These are phyloP conservation scores for Zapus hudsonius DNA, from an alignment of 2,113 vertebrate genomes.

Conservation along the genomic window DNA sequence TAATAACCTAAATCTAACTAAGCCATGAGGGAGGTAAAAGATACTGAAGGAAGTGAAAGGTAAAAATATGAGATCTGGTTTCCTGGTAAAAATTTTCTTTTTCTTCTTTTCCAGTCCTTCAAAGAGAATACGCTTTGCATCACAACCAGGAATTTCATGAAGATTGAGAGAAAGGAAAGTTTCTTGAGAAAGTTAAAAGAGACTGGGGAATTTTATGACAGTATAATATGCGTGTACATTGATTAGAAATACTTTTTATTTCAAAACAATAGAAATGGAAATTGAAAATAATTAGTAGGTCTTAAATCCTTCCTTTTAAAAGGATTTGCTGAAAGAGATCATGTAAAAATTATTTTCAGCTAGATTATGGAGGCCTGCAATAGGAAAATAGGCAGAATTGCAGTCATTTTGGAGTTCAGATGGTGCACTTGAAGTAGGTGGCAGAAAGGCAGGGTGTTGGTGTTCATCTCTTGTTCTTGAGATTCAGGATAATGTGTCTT, in stretches of 20 bases:
- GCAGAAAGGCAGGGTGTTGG: not conserved
- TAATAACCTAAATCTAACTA: not conserved
- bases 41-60: not conserved
- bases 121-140: not conserved
- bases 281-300: not conserved
- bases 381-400: not conserved
- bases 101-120: not conserved
- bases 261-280: not conserved
- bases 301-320: not conserved
- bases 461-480: not conserved
- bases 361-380: not conserved
- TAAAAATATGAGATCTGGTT: not conserved
- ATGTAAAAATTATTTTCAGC: not conserved
- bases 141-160: not conserved
- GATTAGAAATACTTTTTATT: not conserved
- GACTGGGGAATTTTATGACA: not conserved
- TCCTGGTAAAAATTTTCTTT: not conserved
- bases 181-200: not conserved
- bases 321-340: not conserved
- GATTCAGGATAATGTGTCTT: not conserved
- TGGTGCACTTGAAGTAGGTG: not conserved
- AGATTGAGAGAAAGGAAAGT: not conserved
- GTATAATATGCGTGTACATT: not conserved
- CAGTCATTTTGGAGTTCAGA: not conserved
- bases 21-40: not conserved